Evolutionary conservation across 64 coral and sea anemone genomes (phyloP).

Genomic region (Montipora cactus): DNA sequence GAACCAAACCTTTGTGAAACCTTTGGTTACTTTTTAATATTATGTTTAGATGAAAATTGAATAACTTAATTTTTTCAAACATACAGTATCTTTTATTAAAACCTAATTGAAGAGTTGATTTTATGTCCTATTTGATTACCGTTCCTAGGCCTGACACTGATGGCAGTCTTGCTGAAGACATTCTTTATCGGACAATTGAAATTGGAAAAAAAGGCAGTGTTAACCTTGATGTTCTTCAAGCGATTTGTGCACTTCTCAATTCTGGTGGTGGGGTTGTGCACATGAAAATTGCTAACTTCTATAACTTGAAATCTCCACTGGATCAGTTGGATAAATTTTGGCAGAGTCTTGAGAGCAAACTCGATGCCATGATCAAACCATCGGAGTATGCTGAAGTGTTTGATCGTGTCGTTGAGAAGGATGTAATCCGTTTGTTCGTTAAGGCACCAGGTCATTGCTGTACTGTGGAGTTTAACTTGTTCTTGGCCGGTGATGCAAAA

Average conservation of each 20-base stretch:
- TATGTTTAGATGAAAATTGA: too few species aligned
- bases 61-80: too few species aligned
- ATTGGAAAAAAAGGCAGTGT: too few species aligned
- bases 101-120: too few species aligned
- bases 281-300: background rate
- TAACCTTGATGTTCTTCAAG: too few species aligned
- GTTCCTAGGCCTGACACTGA: too few species aligned
- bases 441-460: background rate
- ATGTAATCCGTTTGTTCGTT: background rate
- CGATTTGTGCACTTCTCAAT: background rate
- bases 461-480: background rate
- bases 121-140: too few species aligned
- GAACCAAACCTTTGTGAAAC: too few species aligned
- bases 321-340: background rate
- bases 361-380: background rate
- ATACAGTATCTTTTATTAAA: too few species aligned
- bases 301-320: accelerated
- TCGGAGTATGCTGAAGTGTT: background rate
- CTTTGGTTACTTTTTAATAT: too few species aligned
- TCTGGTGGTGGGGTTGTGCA: background rate
- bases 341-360: background rate
- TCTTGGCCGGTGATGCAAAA: background rate
- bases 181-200: too few species aligned
- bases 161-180: too few species aligned
- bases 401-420: background rate